These are phyloP conservation scores for Cepaea nemoralis DNA, from an alignment of 1,140 invertebrate genomes.

Conservation along the genomic window DNA sequence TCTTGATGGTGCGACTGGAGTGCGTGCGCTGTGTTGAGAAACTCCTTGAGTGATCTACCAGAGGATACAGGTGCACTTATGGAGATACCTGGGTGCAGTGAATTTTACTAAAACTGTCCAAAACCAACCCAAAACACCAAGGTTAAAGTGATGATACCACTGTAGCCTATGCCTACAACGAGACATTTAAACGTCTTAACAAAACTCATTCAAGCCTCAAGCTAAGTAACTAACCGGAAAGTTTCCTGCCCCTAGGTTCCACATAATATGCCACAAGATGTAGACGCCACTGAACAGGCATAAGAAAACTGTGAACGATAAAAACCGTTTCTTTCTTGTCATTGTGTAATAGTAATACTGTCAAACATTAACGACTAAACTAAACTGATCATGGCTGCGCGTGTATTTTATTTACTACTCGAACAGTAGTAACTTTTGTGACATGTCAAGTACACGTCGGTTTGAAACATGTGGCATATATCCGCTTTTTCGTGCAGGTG, in stretches of 20 bases:
- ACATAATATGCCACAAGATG: slow-evolving; percentile 12
- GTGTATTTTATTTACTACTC: background rate
- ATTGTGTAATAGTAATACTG: background rate
- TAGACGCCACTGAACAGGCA: background rate
- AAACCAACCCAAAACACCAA: no score
- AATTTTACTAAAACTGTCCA: no score
- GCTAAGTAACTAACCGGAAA: slow-evolving; percentile 12
- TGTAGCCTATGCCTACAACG: no score
- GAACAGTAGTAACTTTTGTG: background rate
- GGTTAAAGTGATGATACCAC: no score
- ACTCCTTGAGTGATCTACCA: no score
- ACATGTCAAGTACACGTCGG: background rate
- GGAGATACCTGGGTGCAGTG: no score
- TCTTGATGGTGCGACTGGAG: no score
- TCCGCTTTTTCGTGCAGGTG: background rate
- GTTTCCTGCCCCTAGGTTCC: background rate
- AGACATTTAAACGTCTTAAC: no score
- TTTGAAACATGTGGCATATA: background rate
- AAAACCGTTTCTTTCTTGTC: slow-evolving; percentile 3
- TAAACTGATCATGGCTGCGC: background rate
- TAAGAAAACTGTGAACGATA: background rate
- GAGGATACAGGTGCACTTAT: no score
- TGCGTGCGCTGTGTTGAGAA: no score
- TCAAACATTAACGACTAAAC: background rate
- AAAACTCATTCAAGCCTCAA: background rate